Base-by-base conservation (phyloP, 2,797 vertebrate species). In the Leptatherina wallacei region DNA sequence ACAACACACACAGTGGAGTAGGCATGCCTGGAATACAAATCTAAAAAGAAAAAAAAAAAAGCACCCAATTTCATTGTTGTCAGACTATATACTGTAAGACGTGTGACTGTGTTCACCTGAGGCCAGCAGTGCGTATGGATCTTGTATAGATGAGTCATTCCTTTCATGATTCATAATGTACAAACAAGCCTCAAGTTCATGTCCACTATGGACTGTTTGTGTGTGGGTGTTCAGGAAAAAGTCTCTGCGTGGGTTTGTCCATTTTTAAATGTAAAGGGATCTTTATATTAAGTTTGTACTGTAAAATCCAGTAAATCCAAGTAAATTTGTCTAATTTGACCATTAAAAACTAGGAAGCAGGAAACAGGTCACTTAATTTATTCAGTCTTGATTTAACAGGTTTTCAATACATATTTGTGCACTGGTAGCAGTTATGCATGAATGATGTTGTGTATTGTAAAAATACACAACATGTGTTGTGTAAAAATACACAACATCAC, bases 141-240 rank as follows among this genome's bases (percentile, higher is more conserved):
- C 62, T 33, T 62, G 73, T 63, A 68, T 51, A 57, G 74, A 76
- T 91, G 80, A 88, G 42, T 90, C 82, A 87, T 65, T 58, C 40
- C 24, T 51, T 59, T 75, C 63, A 52, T 87, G 83, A 87, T 71
- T 91, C 85, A 88, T 69, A 58, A 72, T 12, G 71, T 56, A 73
- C 51, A 49, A 68, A 83, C 58, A 69, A 60, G 63, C 62, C 47
- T 66, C 16, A 78, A 58, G 75, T 76, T 78, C 62, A 65, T 54
- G 63, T 49, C 11, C 69, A 49, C 20, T 69, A 14, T 62, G 49
- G 58, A 74, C 77, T 2, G 80, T 68, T 54, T 55, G 54, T 66
- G 78, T 62, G 88, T 89, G 76, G 89, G 85, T n/a, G 85, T 75
- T 64, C 9, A 47, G 44, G 38, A 71, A 24, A 35, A 75, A 64